phyloP scores from a whole-genome alignment of 2,797 vertebrate species.

The Myotis vivesi region DNA sequence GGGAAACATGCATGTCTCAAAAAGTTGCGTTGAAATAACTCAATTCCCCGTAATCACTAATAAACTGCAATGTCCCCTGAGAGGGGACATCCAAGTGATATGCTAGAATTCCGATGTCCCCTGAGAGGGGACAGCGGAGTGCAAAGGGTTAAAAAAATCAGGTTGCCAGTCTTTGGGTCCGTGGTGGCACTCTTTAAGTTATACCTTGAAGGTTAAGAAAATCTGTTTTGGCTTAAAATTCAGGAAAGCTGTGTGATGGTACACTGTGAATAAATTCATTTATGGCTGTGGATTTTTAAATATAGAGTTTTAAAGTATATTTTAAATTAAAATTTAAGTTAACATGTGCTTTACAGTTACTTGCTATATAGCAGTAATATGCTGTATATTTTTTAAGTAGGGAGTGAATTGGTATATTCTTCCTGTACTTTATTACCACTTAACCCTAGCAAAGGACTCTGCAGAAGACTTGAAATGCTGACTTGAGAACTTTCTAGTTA shows the following conservation, averaged over 20 bases:
- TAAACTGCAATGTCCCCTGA: too few species aligned
- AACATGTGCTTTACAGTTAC: not conserved
- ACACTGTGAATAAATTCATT: not conserved
- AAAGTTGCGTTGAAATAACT: too few species aligned
- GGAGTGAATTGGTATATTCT: not conserved
- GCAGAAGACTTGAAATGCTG: not conserved
- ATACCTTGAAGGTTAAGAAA: not conserved
- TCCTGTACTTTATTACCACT: not conserved
- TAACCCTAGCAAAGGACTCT: not conserved
- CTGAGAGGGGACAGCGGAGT: too few species aligned
- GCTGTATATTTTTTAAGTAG: not conserved
- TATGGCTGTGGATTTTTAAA: not conserved
- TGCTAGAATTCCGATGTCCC: too few species aligned
- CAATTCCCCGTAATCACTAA: too few species aligned
- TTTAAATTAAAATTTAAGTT: not conserved
- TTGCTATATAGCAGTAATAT: not conserved
- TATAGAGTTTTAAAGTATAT: not conserved
- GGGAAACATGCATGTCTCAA: too few species aligned
- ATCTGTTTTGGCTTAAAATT: not conserved
- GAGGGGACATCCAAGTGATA: too few species aligned
- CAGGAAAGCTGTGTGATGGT: not conserved
- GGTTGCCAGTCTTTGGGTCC: not conserved
- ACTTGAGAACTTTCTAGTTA: not conserved
- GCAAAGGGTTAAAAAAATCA: too few species aligned
- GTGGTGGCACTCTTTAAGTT: not conserved